A percentile compares a stretch with the other conserved stretches of the same genome.
phyloP scores from a whole-genome alignment of 2,113 vertebrate genomes.

The Panurus biarmicus region DNA sequence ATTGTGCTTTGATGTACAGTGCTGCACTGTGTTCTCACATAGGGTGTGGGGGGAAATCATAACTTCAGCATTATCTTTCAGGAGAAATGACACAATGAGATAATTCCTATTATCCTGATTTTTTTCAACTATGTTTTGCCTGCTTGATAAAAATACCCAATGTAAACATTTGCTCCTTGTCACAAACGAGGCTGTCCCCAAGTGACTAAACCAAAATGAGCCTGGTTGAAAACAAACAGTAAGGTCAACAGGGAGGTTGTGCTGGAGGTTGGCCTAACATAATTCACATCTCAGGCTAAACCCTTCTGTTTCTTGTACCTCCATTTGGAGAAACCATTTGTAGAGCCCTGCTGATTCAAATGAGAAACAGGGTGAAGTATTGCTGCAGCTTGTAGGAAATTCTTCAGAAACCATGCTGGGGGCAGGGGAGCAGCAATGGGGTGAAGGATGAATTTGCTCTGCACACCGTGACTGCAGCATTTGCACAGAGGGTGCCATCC shows the following conservation, averaged over 20 bases:
- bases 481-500: neutral
- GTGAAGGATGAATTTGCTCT: neutral
- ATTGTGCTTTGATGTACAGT: neutral
- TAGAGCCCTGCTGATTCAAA: neutral
- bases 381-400: neutral
- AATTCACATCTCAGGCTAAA: neutral
- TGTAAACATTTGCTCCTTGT: neutral
- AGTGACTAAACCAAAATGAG: neutral
- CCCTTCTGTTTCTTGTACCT: neutral
- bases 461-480: rapidly evolving
- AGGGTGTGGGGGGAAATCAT: neutral
- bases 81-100: neutral
- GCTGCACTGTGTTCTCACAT: neutral
- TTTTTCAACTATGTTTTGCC: neutral
- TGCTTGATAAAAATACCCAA: neutral
- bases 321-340: neutral
- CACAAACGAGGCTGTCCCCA: neutral
- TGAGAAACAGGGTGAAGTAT: neutral
- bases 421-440: neutral
- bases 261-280: neutral
- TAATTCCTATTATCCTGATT: neutral
- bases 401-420: neutral
- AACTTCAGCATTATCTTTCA: neutral
- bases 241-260: neutral
- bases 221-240: neutral